A percentile compares a stretch with the other conserved stretches of the same genome.
Conservation (phyloP, 2,113 vertebrate genomes). For the Epinephelus cyanopodus region DNA sequence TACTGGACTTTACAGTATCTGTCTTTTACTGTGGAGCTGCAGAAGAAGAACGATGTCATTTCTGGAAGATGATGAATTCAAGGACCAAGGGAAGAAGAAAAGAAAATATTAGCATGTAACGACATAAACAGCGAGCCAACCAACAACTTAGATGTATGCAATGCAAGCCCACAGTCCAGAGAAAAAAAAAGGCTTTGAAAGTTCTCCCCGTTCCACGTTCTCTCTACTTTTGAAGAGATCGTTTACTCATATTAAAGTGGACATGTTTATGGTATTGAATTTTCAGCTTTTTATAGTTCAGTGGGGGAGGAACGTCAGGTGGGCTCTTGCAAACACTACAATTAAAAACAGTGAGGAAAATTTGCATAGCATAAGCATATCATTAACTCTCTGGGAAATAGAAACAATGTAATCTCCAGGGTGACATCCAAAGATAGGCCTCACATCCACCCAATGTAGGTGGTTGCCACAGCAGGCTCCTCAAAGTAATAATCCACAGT, state of each 20-base stretch:
- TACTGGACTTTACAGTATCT: not conserved
- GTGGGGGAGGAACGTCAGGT: slow-evolving; percentile 72
- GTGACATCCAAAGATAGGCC: slow-evolving; percentile 78
- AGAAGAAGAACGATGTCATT: not conserved
- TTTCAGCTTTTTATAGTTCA: slow-evolving; percentile 73
- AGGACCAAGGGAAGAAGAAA: too few species aligned
- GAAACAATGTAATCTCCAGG: slow-evolving; percentile 74
- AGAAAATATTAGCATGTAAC: not conserved
- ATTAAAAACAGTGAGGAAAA: slow-evolving; percentile 79
- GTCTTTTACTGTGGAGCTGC: not conserved
- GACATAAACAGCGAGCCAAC: not conserved
- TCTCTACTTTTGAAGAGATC: slow-evolving; percentile 38
- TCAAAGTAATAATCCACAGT: slow-evolving; percentile 57
- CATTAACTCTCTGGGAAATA: slow-evolving; percentile 77
- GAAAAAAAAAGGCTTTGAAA: slow-evolving; percentile 16
- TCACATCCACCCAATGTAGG: slow-evolving; percentile 69
- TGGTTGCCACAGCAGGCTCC: slow-evolving; percentile 52
- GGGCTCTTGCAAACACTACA: slow-evolving; percentile 75
- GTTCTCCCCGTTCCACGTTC: slow-evolving; percentile 9
- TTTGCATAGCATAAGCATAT: slow-evolving; percentile 78
- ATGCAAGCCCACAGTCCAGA: not conserved
- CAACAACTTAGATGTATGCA: not conserved
- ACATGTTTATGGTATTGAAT: slow-evolving; percentile 53
- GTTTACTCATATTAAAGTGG: slow-evolving; percentile 44
- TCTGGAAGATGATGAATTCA: not conserved